Base-by-base conservation (phyloP, 2,888 invertebrate genomes). In the Saturnia pavonia region DNA sequence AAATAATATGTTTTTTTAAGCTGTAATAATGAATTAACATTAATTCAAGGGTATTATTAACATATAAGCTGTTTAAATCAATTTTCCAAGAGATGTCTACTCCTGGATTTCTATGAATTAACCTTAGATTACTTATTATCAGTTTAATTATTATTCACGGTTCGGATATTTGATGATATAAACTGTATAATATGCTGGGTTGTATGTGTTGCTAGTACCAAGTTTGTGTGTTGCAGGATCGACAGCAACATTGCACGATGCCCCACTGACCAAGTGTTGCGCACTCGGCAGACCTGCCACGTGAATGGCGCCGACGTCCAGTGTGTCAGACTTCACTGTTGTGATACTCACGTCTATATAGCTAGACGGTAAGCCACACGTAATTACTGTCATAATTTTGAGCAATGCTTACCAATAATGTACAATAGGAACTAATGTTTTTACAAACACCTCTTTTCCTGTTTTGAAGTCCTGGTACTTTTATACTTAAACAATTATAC, bases 281-380 rank as follows among this genome's bases (percentile, higher is more conserved):
- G 95, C 25, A 93, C 95, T 0, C 89, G 94, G 4, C 95, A 96
- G 79, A 95, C 94, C 72, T 96, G 96, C 80, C 92, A 91, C 74
- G 92, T 94, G 45, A 93, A 92, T 70, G 95, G 94, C 2, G 92
- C 90, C 51, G 95, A 95, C 89, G 92, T 95, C 12, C 95, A 96
- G 82, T 96, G 96, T 80, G 94, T 95, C 68, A 88, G 95, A 74
- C 87, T 94, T 77, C 94, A 95, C 76, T 96, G 96, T 86, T 96
- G 96, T 79, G 94, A 95, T 67, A 94, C 95, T 19, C 95, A 95
- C 81, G 92, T 91, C 34, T 95, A 94, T 79, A 92, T 96, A 68
- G 95, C 95, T 72, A 96, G 96, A 75, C 94, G 94, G 95, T 96
- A 82, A 86, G 85, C 40, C 34, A 69, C 40, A n/a, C n/a, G n/a